Evolutionary conservation across 1,140 invertebrate species (phyloP).

Genomic region (Helicoverpa zea): DNA sequence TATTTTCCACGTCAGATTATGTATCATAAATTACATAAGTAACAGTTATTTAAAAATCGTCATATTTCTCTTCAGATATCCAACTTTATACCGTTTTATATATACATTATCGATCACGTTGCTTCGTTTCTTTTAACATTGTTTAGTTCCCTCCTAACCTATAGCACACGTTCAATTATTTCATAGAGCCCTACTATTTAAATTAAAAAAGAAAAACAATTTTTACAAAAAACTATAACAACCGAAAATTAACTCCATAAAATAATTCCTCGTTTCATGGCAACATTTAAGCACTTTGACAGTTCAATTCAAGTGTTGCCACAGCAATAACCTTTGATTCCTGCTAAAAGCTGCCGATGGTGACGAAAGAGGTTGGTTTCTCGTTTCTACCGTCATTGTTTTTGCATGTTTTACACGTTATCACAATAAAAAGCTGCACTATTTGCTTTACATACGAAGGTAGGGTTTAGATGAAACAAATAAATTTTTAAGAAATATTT

Average conservation of each 20-base stretch:
- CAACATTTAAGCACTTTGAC: slow-evolving; percentile 42
- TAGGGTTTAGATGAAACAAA: neutral
- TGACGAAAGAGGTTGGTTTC: neutral
- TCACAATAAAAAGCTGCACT: slow-evolving; percentile 9
- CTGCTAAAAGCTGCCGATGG: slow-evolving; percentile 44
- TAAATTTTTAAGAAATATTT: neutral
- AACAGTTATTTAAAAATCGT: slow-evolving; percentile 47
- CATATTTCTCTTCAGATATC: slow-evolving; percentile 23
- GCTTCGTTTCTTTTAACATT: slow-evolving; percentile 77
- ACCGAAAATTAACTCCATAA: slow-evolving; percentile 10
- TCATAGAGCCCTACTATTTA: slow-evolving; percentile 25
- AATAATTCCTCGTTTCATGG: slow-evolving; percentile 26
- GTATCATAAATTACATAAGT: slow-evolving; percentile 42
- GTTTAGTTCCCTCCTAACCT: slow-evolving; percentile 75
- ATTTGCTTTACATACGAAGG: neutral
- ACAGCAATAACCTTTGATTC: slow-evolving; percentile 26
- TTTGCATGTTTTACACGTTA: neutral
- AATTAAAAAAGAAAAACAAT: neutral
- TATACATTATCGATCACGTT: slow-evolving; percentile 73
- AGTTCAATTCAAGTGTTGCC: slow-evolving; percentile 44
- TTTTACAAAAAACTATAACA: slow-evolving; percentile 25
- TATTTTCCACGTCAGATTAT: slow-evolving; percentile 15
- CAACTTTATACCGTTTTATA: slow-evolving; percentile 64
- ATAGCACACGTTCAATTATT: slow-evolving; percentile 50
- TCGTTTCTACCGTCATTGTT: neutral